Base-by-base conservation (phyloP, 2,113 vertebrate species). In the Rana temporaria region DNA sequence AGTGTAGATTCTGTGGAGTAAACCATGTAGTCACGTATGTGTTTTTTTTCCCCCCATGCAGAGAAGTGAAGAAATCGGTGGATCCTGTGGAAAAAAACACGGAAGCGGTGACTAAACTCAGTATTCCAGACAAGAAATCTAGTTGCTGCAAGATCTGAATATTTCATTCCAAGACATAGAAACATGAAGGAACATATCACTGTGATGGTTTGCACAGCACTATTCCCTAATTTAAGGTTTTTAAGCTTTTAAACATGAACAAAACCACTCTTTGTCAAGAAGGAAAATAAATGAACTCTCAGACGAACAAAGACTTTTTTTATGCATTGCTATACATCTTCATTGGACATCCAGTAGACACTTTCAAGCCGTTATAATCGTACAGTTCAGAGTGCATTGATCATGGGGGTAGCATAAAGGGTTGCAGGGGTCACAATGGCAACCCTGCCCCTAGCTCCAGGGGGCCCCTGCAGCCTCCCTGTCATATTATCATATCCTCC, bases 1-100 rank as follows among this genome's bases (percentile, higher is more conserved):
- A 42, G 9, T 48, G 42, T 48, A 48, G 42, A 48, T 48, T 14
- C 12, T 48, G 42, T 8, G 9, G 42, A 48, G 9, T 12, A 2
- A 48, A 12, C 42, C 42, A 12, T 2, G 14, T 12, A 9, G 12
- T 48, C 42, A 14, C 14, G 42, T 48, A 14, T 48, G 6, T 48
- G 42, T 48, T 6, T 11, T 67, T 67, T 20, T 24, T 22, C 71
- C 62, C 18, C 48, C 17, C 42, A 19, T 3, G 1, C 67, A 93
- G 92, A 85, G 91, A 91, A 66, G 89, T 89, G 3, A 94, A 94
- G 81, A 92, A 88, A 81, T 87, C 66, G 2, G 86, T 74, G 6
- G 88, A 68, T 20, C 56, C 87, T 2, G 17, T 3, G 42, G 78
- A 80, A 24, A 84, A 66, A 3, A 26, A 80, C 69, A 86, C 63